A percentile compares a stretch with the other conserved stretches of the same genome.
Evolutionary conservation across 2,888 invertebrate species (phyloP).

Genomic region (Arrhopalites spinosus): DNA sequence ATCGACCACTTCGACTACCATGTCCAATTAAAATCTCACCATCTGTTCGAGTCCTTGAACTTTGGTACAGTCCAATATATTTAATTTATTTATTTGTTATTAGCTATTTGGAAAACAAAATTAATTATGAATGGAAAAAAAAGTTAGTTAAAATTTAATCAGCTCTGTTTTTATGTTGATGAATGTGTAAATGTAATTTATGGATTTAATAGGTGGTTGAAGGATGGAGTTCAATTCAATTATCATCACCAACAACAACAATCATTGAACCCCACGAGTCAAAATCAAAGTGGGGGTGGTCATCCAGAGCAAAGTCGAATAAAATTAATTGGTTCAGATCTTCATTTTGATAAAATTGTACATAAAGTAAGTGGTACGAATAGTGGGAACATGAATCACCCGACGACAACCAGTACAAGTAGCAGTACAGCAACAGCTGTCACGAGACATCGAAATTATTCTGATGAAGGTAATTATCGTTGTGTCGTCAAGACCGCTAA

Average conservation of each 20-base stretch:
- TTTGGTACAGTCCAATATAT: no score
- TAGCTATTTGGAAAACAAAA: no score
- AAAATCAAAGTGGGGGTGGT: neutral
- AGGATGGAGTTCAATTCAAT: constrained; percentile 51
- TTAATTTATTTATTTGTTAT: no score
- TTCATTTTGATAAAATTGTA: constrained; percentile 53
- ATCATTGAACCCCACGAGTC: neutral
- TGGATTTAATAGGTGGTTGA: constrained; percentile 42
- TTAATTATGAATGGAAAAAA: no score
- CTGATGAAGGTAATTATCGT: constrained; percentile 53
- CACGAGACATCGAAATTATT: constrained; percentile 45
- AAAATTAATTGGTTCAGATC: constrained; percentile 31
- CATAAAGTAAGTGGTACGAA: constrained; percentile 48
- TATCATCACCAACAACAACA: constrained; percentile 38
- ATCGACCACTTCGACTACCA: constrained; percentile 47
- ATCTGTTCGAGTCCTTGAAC: constrained; percentile 42
- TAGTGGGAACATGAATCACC: neutral
- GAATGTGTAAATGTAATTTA: neutral
- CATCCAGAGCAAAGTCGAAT: constrained; percentile 4
- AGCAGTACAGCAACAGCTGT: neutral
- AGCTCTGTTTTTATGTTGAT: neutral
- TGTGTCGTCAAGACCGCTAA: constrained; percentile 48
- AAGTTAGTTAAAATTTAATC: neutral
- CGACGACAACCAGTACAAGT: neutral
- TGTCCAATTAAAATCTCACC: constrained; percentile 46